Conservation (phyloP, 2,113 vertebrate species). For the Chaetops frenatus region DNA sequence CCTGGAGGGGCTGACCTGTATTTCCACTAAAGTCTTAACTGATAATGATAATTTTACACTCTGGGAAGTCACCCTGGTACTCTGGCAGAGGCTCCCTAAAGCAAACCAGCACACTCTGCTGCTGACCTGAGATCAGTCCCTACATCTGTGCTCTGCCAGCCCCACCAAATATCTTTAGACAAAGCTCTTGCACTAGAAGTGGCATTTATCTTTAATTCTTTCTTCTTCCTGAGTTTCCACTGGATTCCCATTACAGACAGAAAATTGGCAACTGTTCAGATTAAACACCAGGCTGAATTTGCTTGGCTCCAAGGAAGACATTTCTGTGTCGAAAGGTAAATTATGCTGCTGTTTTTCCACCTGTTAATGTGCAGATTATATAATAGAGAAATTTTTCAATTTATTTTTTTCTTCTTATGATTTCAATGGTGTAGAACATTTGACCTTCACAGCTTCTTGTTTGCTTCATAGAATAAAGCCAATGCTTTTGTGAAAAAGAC, state of each 20-base stretch:
- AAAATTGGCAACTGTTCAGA: constrained; percentile 63
- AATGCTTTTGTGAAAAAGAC: background rate
- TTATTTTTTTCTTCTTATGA: background rate
- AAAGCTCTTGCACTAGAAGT: background rate
- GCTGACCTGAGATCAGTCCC: background rate
- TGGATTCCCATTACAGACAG: constrained; percentile 49
- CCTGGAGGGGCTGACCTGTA: background rate
- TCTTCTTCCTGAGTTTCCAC: constrained; percentile 13
- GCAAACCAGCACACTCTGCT: background rate
- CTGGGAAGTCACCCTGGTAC: background rate
- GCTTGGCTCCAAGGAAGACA: constrained; percentile 46
- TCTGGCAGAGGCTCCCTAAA: background rate
- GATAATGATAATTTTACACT: background rate
- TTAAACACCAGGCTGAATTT: constrained; percentile 57
- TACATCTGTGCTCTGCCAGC: background rate
- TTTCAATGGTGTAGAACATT: background rate
- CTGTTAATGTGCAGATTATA: constrained; percentile 51
- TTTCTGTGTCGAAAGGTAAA: constrained; percentile 54
- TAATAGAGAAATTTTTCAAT: constrained; percentile 24
- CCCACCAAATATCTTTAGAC: background rate
- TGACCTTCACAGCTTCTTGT: background rate
- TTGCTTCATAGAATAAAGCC: background rate
- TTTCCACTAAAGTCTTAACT: background rate
- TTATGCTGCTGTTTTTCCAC: constrained; percentile 57
- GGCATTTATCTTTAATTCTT: constrained; percentile 39